Base-by-base conservation (phyloP, 2,797 vertebrate genomes). In the Danio jaintianensis region DNA sequence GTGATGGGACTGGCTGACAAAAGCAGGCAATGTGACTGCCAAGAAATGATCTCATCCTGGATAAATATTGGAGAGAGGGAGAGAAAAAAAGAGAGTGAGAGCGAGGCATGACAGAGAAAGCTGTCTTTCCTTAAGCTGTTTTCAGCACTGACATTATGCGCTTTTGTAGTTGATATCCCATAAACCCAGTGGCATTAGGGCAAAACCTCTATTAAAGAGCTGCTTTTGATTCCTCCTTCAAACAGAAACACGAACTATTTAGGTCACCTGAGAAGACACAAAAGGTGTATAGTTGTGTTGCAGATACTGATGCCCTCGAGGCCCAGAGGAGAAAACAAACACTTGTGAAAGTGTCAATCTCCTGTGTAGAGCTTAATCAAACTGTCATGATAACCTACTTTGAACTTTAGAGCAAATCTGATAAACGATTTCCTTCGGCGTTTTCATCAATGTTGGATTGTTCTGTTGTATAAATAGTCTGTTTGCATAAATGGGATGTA, bases 41-140 rank as follows among this genome's bases (percentile, higher is more conserved):
- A 72, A 86, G 86, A 80, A 75, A n/a, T 18, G 62, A 68, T 22
- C 85, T 69, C 61, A 78, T 75, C 67, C 63, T 77, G 29, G 15
- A 68, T 43, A 53, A 53, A 53, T 40, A 53, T 40, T 16, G 22
- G 8, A 47, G 38, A 47, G 29, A 38, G 47, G 7, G 62, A 45
- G 13, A 16, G 9, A 38, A 29, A 3, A 29, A 29, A 29, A 47
- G 38, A 47, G 29, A 38, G 47, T 9, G 62, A 45, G 18, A 16
- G 9, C 18, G 38, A 45, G n/a, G 13, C 15, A n/a, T 53, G 6
- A 45, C 5, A 59, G n/a, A 38, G 13, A 58, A 38, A 59, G 63
- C 16, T 20, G 59, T 74, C n/a, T 52, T 68, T 40, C 55, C 47
- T 47, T 47, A 75, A 53, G 81, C 61, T 66, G 58, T 40, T 70